Conservation (phyloP, 2,888 invertebrate species). For the Ypsolopha sequella region DNA sequence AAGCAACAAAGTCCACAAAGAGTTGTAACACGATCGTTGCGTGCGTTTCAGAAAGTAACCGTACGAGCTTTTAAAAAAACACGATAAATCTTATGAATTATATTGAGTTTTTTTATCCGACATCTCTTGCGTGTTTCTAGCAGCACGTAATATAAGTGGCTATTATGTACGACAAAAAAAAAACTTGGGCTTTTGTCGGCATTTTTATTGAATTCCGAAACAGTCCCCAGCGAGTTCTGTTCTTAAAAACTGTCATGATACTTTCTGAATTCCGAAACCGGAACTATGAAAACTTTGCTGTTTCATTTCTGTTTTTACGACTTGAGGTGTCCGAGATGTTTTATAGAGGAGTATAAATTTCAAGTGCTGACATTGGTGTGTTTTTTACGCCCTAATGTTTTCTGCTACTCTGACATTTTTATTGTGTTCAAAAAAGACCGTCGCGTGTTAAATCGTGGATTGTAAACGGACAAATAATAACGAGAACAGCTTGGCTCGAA, state of each 20-base stretch:
- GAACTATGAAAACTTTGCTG: neutral
- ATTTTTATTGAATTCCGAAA: conserved; percentile 21
- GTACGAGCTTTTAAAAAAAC: conserved; percentile 16
- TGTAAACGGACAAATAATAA: neutral
- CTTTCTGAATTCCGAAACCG: neutral
- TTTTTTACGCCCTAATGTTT: neutral
- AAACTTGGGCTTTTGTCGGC: conserved; percentile 19
- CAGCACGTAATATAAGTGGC: conserved; percentile 33
- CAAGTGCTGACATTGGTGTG: neutral
- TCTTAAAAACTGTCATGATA: conserved; percentile 21
- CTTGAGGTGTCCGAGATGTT: conserved; percentile 1
- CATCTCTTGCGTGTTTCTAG: conserved; percentile 25
- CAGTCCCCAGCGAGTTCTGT: conserved; percentile 14
- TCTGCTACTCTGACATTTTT: neutral
- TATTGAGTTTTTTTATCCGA: conserved; percentile 20
- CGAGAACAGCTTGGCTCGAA: neutral
- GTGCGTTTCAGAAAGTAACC: conserved; percentile 25
- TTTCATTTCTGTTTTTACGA: neutral
- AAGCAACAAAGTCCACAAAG: no score
- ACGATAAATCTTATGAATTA: conserved; percentile 29
- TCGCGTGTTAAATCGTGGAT: neutral
- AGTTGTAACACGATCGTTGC: conserved; percentile 14
- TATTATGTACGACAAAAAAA: conserved; percentile 27
- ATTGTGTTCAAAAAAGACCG: neutral
- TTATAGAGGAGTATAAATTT: conserved; percentile 1